Conservation (phyloP, 2,797 vertebrate genomes). For the Ceryle rudis region DNA sequence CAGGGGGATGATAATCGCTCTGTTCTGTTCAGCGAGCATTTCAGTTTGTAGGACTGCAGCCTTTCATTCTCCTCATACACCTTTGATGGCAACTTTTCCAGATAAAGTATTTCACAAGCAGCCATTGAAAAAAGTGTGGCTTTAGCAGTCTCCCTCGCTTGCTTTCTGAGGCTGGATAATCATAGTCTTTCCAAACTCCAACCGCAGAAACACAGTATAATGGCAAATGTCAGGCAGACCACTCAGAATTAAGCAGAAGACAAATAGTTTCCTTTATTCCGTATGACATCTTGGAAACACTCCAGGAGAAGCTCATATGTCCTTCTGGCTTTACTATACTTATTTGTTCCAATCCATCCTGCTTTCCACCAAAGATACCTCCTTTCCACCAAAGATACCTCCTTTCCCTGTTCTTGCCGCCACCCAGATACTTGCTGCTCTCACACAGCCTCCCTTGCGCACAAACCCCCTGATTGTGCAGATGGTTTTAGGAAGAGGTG, state of each 20-base stretch:
- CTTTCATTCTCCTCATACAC: neutral
- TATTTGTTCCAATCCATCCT: neutral
- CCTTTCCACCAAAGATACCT: neutral
- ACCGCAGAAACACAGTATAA: conserved; percentile 12
- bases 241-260: conserved; percentile 28
- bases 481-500: neutral
- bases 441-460: neutral
- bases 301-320: conserved; percentile 14
- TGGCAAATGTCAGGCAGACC: conserved; percentile 42
- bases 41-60: neutral
- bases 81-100: neutral
- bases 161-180: conserved; percentile 33
- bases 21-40: neutral
- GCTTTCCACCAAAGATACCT: neutral
- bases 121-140: neutral
- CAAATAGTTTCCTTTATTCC: neutral
- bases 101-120: conserved; percentile 2
- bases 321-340: neutral
- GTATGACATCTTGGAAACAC: conserved; percentile 16
- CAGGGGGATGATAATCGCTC: neutral
- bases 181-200: conserved; percentile 12
- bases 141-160: neutral
- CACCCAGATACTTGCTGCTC: neutral
- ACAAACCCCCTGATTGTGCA: neutral
- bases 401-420: neutral